Percentiles rank a stretch among this genome's conserved stretches.
Conservation (phyloP, 2,113 vertebrate species). For the Ploceus nigricollis region DNA sequence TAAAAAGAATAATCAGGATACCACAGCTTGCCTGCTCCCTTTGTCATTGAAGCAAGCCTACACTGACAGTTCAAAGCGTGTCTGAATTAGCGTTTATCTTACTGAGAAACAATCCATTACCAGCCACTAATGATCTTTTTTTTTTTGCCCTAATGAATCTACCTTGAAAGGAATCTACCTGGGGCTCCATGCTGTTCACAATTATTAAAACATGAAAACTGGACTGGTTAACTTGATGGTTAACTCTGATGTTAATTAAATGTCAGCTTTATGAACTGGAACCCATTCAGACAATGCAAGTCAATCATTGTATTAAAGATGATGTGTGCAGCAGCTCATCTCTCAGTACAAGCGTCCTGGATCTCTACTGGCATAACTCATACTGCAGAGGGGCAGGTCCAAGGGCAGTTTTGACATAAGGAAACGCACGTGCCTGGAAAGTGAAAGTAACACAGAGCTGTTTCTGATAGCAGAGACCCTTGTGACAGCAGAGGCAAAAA, state of each 20-base stretch:
- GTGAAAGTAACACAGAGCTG: background rate
- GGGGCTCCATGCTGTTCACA: background rate
- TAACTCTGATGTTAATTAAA: background rate
- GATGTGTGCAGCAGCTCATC: background rate
- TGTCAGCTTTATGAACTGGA: background rate
- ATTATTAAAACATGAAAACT: slow-evolving; percentile 26
- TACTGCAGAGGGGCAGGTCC: background rate
- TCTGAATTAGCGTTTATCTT: background rate
- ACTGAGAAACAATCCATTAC: background rate
- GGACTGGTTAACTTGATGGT: background rate
- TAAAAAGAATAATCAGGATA: background rate
- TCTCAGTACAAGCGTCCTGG: background rate
- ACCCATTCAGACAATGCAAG: background rate
- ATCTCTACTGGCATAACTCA: background rate
- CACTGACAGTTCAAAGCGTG: background rate
- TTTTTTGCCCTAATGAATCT: slow-evolving; percentile 10
- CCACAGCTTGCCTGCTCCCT: background rate
- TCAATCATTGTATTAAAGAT: background rate
- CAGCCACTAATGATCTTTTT: background rate
- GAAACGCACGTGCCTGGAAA: background rate
- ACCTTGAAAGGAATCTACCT: background rate
- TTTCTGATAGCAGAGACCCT: background rate
- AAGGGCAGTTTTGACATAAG: background rate
- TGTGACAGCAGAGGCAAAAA: background rate
- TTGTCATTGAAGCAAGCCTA: background rate